Base-by-base conservation (phyloP, 2,888 invertebrate genomes). In the Incurvaria masculella region DNA sequence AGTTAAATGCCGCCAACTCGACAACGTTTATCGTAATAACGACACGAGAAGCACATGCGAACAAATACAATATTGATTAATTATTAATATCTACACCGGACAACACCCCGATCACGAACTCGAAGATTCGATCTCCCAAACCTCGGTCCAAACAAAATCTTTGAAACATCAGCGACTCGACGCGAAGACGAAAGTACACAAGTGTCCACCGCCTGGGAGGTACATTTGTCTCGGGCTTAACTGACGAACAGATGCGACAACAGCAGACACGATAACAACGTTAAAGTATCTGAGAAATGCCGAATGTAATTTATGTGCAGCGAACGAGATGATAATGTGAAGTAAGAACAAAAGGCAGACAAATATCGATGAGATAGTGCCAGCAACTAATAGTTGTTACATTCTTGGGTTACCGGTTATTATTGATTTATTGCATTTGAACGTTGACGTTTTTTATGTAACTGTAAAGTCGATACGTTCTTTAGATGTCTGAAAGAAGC, bases 241-340 rank as follows among this genome's bases (percentile, higher is more conserved):
- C 68, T 66, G 65, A 68, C 69, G 69, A 72, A 73, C 72, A 72
- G 75, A 74, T 74, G 70, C 69, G 66, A 67, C 69, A 61, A 50
- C 59, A 56, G 57, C 51, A 53, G 54, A 51, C 53, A 59, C 65
- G 76, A 75, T 75, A 76, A 73, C 71, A 68, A 65, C 63, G 61
- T 60, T 62, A 60, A 65, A 65, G 63, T 70, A 71, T 73, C 73
- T 67, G 52, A 66, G 66, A 66, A 65, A 72, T 67, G 66, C 66
- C 69, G 67, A 71, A 68, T 62, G 70, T 73, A 68, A 74, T 76
- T 78, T 72, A 76, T 72, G 67, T 33, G 33, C 8, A 33, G 33
- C 8, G 14, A 33, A 33, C 33, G 14, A 33, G 14, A 4, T 33
- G 8, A 14, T 33, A 14, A 33, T 33, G 33, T 11, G 3, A n/a